Conservation (phyloP, 2,113 vertebrate genomes). For the Piaya cayana region DNA sequence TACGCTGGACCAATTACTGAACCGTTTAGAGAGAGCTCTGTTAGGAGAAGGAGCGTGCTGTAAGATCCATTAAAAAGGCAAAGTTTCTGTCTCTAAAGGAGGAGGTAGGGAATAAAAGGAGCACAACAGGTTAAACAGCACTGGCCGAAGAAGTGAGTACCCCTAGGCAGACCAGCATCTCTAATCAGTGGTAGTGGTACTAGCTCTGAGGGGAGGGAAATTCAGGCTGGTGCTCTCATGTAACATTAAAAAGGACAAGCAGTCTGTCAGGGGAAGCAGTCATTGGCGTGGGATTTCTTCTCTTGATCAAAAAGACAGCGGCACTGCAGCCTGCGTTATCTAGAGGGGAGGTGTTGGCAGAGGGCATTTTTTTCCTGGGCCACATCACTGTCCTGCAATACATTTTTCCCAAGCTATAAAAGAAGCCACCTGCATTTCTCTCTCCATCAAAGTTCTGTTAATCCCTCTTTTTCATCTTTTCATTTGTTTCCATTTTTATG, state of each 20-base stretch:
- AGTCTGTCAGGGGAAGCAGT: constrained; percentile 64
- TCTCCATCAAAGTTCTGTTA: not conserved
- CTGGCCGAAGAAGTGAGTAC: constrained; percentile 42
- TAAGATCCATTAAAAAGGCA: not conserved
- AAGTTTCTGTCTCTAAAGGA: not conserved
- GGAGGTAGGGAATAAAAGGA: constrained; percentile 10
- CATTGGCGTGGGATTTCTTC: constrained; percentile 61
- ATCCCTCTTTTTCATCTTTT: not conserved
- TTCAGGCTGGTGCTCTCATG: constrained; percentile 70
- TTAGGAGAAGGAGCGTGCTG: not conserved
- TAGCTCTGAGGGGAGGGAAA: constrained; percentile 65
- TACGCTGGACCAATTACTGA: not conserved
- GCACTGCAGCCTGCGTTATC: constrained; percentile 27
- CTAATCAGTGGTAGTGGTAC: constrained; percentile 64
- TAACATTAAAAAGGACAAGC: constrained; percentile 72
- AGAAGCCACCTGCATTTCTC: not conserved
- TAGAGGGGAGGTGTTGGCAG: constrained; percentile 7
- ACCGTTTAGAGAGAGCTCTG: not conserved
- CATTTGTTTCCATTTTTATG: not conserved
- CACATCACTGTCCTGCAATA: not conserved
- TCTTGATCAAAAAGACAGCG: constrained; percentile 71
- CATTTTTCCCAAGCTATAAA: not conserved
- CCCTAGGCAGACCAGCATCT: constrained; percentile 61
- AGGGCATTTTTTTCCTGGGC: constrained; percentile 13
- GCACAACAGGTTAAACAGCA: constrained; percentile 62